Conservation (phyloP, 1,140 invertebrate species). For the Trichonephila clavata region DNA sequence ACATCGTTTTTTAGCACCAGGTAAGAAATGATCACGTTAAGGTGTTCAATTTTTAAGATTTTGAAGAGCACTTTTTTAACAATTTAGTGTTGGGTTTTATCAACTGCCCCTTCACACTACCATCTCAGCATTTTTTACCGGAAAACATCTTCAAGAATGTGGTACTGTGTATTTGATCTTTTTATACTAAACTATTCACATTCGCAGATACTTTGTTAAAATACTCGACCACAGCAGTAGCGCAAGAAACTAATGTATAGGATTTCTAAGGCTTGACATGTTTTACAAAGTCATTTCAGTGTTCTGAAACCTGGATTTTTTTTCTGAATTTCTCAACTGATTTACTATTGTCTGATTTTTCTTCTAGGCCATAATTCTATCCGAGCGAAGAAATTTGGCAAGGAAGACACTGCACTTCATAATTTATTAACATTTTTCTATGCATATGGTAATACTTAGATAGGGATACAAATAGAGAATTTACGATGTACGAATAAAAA, state of each 20-base stretch:
- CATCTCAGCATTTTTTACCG: too few relatives aligned
- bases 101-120: too few relatives aligned
- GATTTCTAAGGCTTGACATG: background rate
- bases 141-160: too few relatives aligned
- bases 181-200: background rate
- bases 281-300: too few relatives aligned
- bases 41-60: too few relatives aligned
- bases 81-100: too few relatives aligned
- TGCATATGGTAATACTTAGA: background rate
- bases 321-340: conserved; percentile 1
- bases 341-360: background rate
- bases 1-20: too few relatives aligned
- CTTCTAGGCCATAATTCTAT: background rate
- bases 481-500: background rate
- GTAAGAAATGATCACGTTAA: too few relatives aligned
- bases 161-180: too few relatives aligned
- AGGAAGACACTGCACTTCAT: background rate
- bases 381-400: background rate
- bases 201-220: background rate
- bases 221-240: background rate
- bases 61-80: too few relatives aligned
- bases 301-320: background rate
- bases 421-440: conserved; percentile 5
- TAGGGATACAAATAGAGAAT: background rate
- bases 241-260: background rate